These are phyloP conservation scores for Ganaspis sp. DNA, from an alignment of 1,140 invertebrate species.

Conservation along the genomic window DNA sequence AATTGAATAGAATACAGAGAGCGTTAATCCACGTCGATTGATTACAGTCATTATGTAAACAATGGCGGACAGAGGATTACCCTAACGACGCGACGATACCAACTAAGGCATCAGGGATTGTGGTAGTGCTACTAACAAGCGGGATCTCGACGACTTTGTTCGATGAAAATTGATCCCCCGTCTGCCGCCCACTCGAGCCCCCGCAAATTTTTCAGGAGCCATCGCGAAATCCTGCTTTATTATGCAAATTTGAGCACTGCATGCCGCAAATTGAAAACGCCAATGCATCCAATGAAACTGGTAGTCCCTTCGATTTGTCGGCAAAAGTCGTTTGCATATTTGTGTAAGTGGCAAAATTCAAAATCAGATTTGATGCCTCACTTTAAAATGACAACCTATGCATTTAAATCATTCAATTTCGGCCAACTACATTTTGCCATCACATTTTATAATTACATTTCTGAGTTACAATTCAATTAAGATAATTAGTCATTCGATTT, in stretches of 20 bases:
- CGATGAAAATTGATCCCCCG: conserved; percentile 59
- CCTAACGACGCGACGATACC: conserved; percentile 59
- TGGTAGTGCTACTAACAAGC: conserved; percentile 49
- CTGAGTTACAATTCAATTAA: too few species aligned
- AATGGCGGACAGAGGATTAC: conserved; percentile 59
- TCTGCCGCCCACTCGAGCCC: conserved; percentile 50
- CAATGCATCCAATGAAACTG: conserved; percentile 7
- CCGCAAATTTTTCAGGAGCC: conserved; percentile 43
- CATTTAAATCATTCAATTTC: too few species aligned
- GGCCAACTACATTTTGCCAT: too few species aligned
- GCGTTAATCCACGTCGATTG: conserved; percentile 63
- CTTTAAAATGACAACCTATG: background rate
- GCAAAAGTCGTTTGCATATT: conserved; percentile 24
- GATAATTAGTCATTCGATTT: too few species aligned
- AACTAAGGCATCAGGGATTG: conserved; percentile 56
- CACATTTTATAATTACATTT: too few species aligned
- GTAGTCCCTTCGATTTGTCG: conserved; percentile 5
- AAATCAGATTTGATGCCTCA: background rate
- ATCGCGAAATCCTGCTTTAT: conserved; percentile 55
- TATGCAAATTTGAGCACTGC: conserved; percentile 54
- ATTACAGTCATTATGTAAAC: conserved; percentile 69
- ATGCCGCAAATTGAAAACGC: conserved; percentile 40
- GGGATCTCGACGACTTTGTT: conserved; percentile 45
- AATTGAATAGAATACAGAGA: conserved; percentile 10
- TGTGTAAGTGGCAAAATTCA: background rate